Conservation (phyloP, 2,113 vertebrate genomes). For the Spilogale gracilis region DNA sequence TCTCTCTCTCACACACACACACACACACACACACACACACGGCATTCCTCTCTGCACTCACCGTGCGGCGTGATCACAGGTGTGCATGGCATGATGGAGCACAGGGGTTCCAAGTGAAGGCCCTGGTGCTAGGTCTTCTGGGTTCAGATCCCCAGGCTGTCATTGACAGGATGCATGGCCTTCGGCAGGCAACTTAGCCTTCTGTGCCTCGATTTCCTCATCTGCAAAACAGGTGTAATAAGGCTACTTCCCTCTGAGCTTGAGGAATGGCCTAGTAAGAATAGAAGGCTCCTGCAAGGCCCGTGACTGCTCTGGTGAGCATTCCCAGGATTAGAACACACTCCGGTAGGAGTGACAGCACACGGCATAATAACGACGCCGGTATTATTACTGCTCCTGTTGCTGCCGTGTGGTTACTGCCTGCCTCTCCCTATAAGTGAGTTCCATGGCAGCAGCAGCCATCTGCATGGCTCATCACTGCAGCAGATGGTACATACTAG, state of each 20-base stretch:
- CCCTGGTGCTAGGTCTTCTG: not conserved
- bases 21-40: fast-evolving
- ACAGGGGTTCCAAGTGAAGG: too few species aligned
- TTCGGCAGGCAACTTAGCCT: not conserved
- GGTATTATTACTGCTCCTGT: too few species aligned
- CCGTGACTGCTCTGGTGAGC: too few species aligned
- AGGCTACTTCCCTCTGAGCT: not conserved
- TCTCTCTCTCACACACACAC: too few species aligned
- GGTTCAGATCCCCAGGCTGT: fast-evolving
- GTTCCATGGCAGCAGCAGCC: not conserved
- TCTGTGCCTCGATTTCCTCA: not conserved
- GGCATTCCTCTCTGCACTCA: fast-evolving
- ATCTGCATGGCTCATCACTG: not conserved
- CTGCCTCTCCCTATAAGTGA: not conserved
- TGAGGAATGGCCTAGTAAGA: not conserved
- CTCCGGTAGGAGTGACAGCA: not conserved
- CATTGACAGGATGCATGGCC: not conserved
- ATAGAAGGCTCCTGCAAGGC: fast-evolving
- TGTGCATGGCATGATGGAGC: not conserved
- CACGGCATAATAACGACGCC: not conserved
- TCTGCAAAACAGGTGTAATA: not conserved
- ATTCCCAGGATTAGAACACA: too few species aligned
- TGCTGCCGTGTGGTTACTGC: fast-evolving
- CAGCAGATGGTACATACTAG: not conserved
- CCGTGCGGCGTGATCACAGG: fast-evolving